phyloP scores from a whole-genome alignment of 2,113 vertebrate genomes.

The western clawed frog (Xenopus tropicalis) region UCB_Xtro_10.0 CM004451.2:82108001-82108500 shows the following conservation, averaged over 20 bases:
- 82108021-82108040: constrained; percentile 61
- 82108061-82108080: constrained; percentile 55
- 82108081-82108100: constrained; percentile 85
- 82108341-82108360: too few relatives aligned
- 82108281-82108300: too few relatives aligned
- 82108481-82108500: constrained; percentile 88
- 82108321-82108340: too few relatives aligned
- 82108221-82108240: constrained; percentile 88
- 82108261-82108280: too few relatives aligned
- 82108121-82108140: constrained; percentile 82
- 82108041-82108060: constrained; percentile 65
- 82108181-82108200: constrained; percentile 63
- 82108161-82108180: constrained; percentile 56
- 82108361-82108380: too few relatives aligned
- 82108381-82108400: too few relatives aligned
- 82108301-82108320: too few relatives aligned
- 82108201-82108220: constrained; percentile 87
- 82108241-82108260: constrained; percentile 68
- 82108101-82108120: constrained; percentile 89
- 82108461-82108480: constrained; percentile 76
- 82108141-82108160: constrained; percentile 88
- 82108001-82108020: constrained; percentile 72
- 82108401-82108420: too few relatives aligned
- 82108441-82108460: constrained; percentile 78
- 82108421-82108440: constrained; percentile 52